These are phyloP conservation scores for Stegana nigrithorax DNA, from an alignment of 2,888 invertebrate species.

Conservation along the genomic window DNA sequence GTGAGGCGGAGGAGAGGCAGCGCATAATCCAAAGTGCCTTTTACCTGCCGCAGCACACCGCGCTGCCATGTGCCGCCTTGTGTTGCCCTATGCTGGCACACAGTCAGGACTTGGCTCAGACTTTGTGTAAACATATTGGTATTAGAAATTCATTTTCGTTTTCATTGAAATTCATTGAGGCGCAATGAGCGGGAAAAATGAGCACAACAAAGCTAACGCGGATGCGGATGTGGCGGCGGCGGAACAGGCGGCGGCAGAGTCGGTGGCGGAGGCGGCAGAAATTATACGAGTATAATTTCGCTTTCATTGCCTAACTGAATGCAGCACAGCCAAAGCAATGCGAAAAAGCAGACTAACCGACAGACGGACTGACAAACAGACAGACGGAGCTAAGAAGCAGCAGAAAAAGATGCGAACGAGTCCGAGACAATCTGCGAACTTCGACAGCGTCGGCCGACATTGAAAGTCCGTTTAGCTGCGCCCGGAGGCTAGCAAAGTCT, in stretches of 20 bases:
- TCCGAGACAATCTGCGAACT: conserved; percentile 3
- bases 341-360: no score
- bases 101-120: neutral
- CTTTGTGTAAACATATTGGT: conserved; percentile 50
- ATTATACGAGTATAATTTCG: conserved; percentile 54
- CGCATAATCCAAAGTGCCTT: no score
- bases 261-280: conserved; percentile 33
- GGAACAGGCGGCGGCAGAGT: conserved; percentile 33
- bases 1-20: no score
- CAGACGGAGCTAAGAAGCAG: conserved; percentile 1
- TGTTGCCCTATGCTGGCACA: neutral
- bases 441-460: conserved; percentile 26
- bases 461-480: conserved; percentile 38
- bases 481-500: conserved; percentile 31
- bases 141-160: conserved; percentile 61
- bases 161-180: conserved; percentile 59
- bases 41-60: no score
- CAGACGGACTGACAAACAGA: neutral
- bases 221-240: conserved; percentile 31
- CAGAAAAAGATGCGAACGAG: conserved; percentile 3
- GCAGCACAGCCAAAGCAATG: neutral
- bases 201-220: no score
- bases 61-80: no score
- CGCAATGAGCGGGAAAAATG: conserved; percentile 44
- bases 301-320: conserved; percentile 39